Evolutionary conservation across 2,113 vertebrate species (phyloP).

Genomic region (Fregetta grallaria): DNA sequence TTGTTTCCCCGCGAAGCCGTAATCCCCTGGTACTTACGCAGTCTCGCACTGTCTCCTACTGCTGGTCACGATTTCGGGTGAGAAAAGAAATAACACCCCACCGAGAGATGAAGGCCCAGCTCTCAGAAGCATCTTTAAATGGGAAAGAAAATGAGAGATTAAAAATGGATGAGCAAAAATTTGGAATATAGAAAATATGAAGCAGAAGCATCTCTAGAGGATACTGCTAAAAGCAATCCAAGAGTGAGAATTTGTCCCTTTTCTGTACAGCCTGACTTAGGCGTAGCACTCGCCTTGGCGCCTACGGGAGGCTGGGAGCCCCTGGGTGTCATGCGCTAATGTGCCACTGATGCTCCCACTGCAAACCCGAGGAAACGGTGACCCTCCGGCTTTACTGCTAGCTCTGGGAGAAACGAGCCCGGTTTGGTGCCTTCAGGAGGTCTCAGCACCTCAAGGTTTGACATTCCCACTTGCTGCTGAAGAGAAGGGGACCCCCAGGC

Average conservation of each 20-base stretch:
- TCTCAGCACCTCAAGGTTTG: background rate
- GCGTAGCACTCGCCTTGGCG: fast-evolving
- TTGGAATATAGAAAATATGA: background rate
- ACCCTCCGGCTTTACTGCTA: background rate
- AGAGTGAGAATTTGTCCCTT: background rate
- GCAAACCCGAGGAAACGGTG: background rate
- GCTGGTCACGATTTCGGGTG: background rate
- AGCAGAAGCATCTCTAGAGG: background rate
- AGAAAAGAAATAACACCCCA: background rate
- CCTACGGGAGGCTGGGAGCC: fast-evolving
- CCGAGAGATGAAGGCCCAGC: background rate
- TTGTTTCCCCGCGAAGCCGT: background rate
- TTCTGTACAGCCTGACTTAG: background rate
- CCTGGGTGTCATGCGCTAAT: background rate
- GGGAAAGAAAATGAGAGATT: background rate
- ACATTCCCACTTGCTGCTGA: background rate
- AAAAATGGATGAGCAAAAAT: background rate
- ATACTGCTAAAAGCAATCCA: background rate
- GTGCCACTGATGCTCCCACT: background rate
- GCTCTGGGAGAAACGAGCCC: fast-evolving
- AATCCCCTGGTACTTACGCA: background rate
- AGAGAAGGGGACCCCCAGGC: background rate
- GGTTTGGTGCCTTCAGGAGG: background rate
- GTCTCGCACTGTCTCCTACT: background rate
- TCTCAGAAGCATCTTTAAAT: background rate